phyloP scores from a whole-genome alignment of 2,797 vertebrate species.

The Triplophysa bombifrons region DNA sequence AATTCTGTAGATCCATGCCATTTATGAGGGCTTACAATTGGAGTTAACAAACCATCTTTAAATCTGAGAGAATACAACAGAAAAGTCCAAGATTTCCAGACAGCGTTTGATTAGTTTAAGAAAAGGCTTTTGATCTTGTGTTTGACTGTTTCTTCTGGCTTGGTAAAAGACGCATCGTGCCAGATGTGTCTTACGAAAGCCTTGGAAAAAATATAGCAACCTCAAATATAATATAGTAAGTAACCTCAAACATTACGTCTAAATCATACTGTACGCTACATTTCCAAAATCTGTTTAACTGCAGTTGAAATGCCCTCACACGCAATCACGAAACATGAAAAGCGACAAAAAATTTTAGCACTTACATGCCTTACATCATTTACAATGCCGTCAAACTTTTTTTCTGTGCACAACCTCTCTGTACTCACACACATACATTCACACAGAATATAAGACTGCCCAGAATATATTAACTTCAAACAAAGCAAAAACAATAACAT shows the following conservation, averaged over 20 bases:
- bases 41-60: not conserved
- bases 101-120: not conserved
- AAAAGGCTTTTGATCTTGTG: not conserved
- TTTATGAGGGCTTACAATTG: not conserved
- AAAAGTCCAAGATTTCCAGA: not conserved
- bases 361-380: not conserved
- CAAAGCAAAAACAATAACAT: no score
- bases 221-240: not conserved
- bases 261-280: not conserved
- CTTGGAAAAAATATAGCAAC: not conserved
- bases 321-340: constrained; percentile 11
- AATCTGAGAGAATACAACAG: not conserved
- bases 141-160: not conserved
- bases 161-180: not conserved
- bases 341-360: constrained; percentile 11
- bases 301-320: constrained; percentile 18
- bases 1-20: no score
- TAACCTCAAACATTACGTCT: constrained; percentile 12
- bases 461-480: no score
- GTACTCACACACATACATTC: no score
- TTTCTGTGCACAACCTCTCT: no score
- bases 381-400: no score
- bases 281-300: not conserved
- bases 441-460: no score
- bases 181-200: constrained; percentile 7